A percentile compares a stretch with the other conserved stretches of the same genome.
These are phyloP conservation scores for Meiosimyza decipiens DNA, from an alignment of 2,888 invertebrate genomes.

Conservation along the genomic window DNA sequence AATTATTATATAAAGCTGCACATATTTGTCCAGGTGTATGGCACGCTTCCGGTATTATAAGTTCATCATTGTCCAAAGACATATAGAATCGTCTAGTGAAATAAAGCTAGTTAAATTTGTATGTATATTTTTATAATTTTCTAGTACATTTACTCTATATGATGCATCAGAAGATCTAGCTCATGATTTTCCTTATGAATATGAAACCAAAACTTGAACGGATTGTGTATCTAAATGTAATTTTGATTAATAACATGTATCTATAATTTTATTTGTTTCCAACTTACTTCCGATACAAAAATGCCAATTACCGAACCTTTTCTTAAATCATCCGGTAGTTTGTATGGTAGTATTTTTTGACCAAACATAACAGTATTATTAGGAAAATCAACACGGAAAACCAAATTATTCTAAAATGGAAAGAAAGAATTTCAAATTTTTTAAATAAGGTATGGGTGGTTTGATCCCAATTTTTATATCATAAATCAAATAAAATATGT, in stretches of 20 bases:
- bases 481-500: too few relatives aligned
- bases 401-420: slow-evolving; percentile 50
- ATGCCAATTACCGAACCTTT: slow-evolving; percentile 46
- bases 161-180: slow-evolving; percentile 49
- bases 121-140: neutral
- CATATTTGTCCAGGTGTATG: slow-evolving; percentile 57
- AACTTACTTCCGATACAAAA: slow-evolving; percentile 51
- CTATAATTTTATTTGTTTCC: neutral
- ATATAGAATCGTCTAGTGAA: slow-evolving; percentile 50
- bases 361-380: slow-evolving; percentile 50
- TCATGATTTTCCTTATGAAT: slow-evolving; percentile 50
- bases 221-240: slow-evolving; percentile 52
- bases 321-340: slow-evolving; percentile 34
- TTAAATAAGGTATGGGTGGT: neutral
- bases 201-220: slow-evolving; percentile 59
- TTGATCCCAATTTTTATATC: too few relatives aligned
- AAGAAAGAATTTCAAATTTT: neutral
- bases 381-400: slow-evolving; percentile 56
- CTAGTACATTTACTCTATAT: slow-evolving; percentile 54
- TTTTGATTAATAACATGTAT: neutral
- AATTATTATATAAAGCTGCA: slow-evolving; percentile 46
- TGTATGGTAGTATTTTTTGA: slow-evolving; percentile 44
- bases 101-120: neutral
- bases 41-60: slow-evolving; percentile 49
- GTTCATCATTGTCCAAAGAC: slow-evolving; percentile 36